Conservation (phyloP, 1,140 invertebrate species). For the Aphelinus certus region DNA sequence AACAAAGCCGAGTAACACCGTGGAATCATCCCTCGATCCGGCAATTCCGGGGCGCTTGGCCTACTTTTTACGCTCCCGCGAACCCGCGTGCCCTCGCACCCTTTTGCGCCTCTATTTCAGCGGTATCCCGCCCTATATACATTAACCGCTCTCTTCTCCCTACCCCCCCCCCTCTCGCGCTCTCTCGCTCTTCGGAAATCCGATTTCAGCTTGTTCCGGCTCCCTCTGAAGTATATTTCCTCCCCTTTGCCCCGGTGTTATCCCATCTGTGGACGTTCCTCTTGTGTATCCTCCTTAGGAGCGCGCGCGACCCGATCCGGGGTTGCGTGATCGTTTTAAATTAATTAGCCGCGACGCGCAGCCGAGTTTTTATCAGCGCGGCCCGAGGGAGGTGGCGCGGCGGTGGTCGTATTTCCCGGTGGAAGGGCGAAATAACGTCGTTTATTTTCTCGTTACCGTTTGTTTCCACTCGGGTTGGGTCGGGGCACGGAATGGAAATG, state of each 20-base stretch:
- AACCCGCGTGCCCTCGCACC: slow-evolving; percentile 31
- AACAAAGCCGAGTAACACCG: not conserved
- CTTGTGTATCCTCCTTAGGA: not conserved
- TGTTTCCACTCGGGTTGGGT: not conserved
- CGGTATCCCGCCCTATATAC: slow-evolving; percentile 34
- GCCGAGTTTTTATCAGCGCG: no score
- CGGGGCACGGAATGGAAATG: not conserved
- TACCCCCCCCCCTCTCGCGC: no score
- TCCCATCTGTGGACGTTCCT: not conserved
- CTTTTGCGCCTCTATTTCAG: no score
- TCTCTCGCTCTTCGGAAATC: slow-evolving; percentile 46
- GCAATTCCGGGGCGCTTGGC: slow-evolving; percentile 8
- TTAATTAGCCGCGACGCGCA: not conserved
- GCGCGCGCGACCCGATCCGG: not conserved
- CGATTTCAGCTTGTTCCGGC: slow-evolving; percentile 46
- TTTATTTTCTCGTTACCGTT: not conserved
- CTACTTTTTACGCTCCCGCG: slow-evolving; percentile 26
- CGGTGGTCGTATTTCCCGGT: not conserved
- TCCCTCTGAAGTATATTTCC: slow-evolving; percentile 2
- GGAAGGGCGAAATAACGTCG: slow-evolving; percentile 2
- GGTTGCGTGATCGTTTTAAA: not conserved
- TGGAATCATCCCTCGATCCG: slow-evolving; percentile 13
- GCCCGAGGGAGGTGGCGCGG: no score
- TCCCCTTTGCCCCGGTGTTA: slow-evolving; percentile 17
- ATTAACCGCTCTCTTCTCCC: slow-evolving; percentile 35